phyloP scores from a whole-genome alignment of 2,113 vertebrate species.

The Cryptomyrus ogoouensis region DNA sequence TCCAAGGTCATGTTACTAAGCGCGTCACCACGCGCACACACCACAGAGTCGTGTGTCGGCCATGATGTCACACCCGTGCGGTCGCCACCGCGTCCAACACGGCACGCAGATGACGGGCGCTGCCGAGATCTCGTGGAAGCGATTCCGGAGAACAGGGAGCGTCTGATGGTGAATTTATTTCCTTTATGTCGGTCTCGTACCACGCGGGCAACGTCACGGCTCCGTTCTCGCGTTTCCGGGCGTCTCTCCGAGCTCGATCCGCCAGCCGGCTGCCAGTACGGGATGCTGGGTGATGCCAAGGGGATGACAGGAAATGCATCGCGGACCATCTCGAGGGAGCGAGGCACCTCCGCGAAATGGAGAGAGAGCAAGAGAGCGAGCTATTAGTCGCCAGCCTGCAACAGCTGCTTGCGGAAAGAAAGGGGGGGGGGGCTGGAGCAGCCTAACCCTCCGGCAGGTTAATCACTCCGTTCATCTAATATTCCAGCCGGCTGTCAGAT shows the following conservation, averaged over 20 bases:
- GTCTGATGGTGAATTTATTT: background rate
- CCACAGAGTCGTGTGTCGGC: background rate
- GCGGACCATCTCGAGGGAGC: too few species aligned
- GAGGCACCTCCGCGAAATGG: background rate
- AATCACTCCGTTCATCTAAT: constrained; percentile 12
- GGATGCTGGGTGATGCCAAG: background rate
- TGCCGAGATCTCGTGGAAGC: background rate
- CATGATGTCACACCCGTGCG: too few species aligned
- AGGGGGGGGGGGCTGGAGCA: background rate
- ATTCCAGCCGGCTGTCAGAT: constrained; percentile 10
- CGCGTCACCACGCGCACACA: background rate
- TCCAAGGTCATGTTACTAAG: background rate
- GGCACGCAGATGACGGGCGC: background rate
- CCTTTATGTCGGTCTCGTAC: background rate
- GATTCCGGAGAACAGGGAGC: background rate
- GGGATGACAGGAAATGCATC: background rate
- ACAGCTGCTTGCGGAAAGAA: background rate
- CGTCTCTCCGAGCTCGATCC: background rate
- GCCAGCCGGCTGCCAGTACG: background rate
- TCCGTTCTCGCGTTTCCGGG: background rate
- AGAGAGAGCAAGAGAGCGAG: background rate
- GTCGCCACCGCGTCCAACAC: background rate
- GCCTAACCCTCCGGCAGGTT: background rate
- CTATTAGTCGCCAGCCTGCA: background rate
- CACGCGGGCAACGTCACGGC: background rate